phyloP scores from a whole-genome alignment of 1,140 invertebrate species.

The Bombus sibiricus region DNA sequence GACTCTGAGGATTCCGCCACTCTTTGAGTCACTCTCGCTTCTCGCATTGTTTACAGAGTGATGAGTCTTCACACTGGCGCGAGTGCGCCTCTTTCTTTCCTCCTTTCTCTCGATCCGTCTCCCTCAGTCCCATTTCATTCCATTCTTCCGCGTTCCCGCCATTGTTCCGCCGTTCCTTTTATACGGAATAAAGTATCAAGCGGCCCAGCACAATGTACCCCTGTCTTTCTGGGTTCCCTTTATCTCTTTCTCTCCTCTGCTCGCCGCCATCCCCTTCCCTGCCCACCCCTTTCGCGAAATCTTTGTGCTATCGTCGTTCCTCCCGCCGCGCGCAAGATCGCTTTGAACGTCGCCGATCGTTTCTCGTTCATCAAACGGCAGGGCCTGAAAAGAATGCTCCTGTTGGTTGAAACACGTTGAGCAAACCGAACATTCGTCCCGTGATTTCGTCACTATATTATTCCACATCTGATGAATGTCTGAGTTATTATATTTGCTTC shows the following conservation, averaged over 20 bases:
- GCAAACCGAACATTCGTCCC: neutral
- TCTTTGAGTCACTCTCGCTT: conserved; percentile 76
- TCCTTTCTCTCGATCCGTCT: conserved; percentile 68
- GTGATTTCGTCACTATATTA: neutral
- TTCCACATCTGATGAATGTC: neutral
- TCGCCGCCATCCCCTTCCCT: conserved; percentile 23
- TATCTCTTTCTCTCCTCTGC: conserved; percentile 70
- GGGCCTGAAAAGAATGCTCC: conserved; percentile 13
- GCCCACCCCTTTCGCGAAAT: conserved; percentile 60
- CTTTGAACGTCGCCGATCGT: conserved; percentile 63
- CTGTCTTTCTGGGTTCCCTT: conserved; percentile 71
- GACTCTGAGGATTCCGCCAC: conserved; percentile 71
- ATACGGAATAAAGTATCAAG: conserved; percentile 82
- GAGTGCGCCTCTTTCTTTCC: conserved; percentile 68
- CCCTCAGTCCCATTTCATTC: conserved; percentile 78
- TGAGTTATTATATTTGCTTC: neutral
- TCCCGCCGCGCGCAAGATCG: conserved; percentile 45
- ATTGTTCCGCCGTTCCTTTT: conserved; percentile 80
- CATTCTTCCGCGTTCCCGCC: conserved; percentile 79
- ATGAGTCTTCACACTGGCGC: conserved; percentile 81
- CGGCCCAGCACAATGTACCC: conserved; percentile 79
- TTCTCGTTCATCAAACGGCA: conserved; percentile 42
- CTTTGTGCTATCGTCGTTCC: conserved; percentile 58
- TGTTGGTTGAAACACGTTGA: conserved; percentile 3
- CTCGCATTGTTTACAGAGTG: conserved; percentile 81